Evolutionary conservation across 2,888 invertebrate species (phyloP), one percentile per base, ranked within the genome.

Genomic region (Rhodophaea formosa): DNA sequence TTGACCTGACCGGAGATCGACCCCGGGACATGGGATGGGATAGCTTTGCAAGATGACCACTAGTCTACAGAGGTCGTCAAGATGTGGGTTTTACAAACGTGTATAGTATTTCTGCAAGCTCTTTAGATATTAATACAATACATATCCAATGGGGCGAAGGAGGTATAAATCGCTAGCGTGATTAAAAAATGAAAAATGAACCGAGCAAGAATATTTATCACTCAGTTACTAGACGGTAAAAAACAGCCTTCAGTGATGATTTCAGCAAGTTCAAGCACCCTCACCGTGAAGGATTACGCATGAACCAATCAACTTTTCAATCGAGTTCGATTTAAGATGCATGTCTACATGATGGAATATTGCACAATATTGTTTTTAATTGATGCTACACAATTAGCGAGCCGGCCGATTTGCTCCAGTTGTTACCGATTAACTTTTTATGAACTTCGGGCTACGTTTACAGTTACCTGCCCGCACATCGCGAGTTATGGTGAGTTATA

Each of bases 361-460:
- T 88, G 86, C 88, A 87, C 87, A 88, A 89, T 84, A 84, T 80
- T 63, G 74, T 74, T 71, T 68, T 76, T 86, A 88, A 88, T 88
- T 86, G 85, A 74, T 71, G 70, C 71, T 68, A 69, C 65, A 77
- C 82, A 84, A 90, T 88, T 86, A 88, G 72, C 79, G 73, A 80
- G 77, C 77, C 77, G 80, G 77, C 79, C 79, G 89, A 89, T 90
- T 88, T 82, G 90, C 88, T 89, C 90, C 88, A 89, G 86, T 90
- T 89, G 85, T 85, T 87, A 85, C 71, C 86, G 86, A 88, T 88
- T 86, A 82, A 82, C 80, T 88, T 90, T 88, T 90, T 89, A 84
- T 80, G 72, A 72, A 75, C 69, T 64, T 75, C 78, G 67, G 74
- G 75, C 80, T 79, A 74, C 77, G 79, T 85, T 84, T 85, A 90